Conservation (phyloP, 2,888 invertebrate species). For the Lymantria monacha region DNA sequence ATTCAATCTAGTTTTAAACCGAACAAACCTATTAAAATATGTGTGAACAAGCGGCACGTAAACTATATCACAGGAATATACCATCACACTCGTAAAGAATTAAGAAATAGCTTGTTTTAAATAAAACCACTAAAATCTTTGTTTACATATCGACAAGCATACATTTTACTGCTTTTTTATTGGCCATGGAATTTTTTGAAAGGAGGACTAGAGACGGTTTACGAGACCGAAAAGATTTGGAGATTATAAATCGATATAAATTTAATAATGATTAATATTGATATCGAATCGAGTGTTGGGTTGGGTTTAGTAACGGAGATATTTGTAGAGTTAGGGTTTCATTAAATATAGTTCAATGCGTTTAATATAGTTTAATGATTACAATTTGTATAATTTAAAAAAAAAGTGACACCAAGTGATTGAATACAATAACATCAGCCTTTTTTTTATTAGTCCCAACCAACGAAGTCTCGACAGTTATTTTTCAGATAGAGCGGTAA, state of each 20-base stretch:
- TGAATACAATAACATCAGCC: too few species aligned
- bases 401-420: too few species aligned
- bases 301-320: slow-evolving; percentile 24
- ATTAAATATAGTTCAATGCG: too few species aligned
- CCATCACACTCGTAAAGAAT: slow-evolving; percentile 30
- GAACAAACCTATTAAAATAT: slow-evolving; percentile 29
- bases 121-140: slow-evolving; percentile 35
- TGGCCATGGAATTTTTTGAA: slow-evolving; percentile 49
- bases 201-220: slow-evolving; percentile 42
- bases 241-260: slow-evolving; percentile 73
- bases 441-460: too few species aligned
- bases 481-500: too few species aligned
- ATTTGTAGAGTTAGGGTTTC: slow-evolving; percentile 16
- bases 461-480: too few species aligned
- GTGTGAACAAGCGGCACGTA: slow-evolving; percentile 20
- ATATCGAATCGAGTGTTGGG: slow-evolving; percentile 58
- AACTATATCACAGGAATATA: slow-evolving; percentile 28
- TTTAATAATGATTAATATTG: slow-evolving; percentile 76
- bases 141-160: slow-evolving; percentile 50
- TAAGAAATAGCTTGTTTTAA: slow-evolving; percentile 37
- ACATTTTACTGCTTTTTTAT: slow-evolving; percentile 64
- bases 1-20: slow-evolving; percentile 21
- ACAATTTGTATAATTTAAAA: too few species aligned
- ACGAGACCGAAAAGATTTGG: slow-evolving; percentile 52
- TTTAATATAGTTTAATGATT: too few species aligned